Percentiles rank a stretch among this genome's conserved stretches.
phyloP scores from a whole-genome alignment of 2,888 invertebrate genomes.

The Axea sp. region DNA sequence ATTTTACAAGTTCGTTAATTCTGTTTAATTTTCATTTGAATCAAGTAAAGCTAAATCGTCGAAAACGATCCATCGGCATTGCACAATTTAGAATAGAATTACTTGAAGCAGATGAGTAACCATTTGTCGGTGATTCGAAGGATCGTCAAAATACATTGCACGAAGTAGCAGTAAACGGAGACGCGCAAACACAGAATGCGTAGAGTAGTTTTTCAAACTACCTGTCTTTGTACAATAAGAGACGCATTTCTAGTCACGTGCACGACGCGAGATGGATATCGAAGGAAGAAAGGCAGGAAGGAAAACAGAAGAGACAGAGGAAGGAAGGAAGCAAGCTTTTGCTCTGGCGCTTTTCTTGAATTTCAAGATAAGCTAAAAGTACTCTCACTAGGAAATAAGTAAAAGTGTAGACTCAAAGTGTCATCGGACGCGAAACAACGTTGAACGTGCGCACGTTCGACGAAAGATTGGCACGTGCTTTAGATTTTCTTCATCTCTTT shows the following conservation, averaged over 20 bases:
- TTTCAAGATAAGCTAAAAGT: conserved; percentile 47
- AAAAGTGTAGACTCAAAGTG: conserved; percentile 49
- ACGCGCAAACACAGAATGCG: conserved; percentile 12
- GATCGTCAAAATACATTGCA: conserved; percentile 42
- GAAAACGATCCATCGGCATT: conserved; percentile 3
- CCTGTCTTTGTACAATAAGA: conserved; percentile 21
- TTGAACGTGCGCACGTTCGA: conserved; percentile 58
- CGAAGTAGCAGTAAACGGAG: conserved; percentile 25
- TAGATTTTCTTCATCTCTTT: conserved; percentile 29
- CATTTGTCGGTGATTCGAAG: conserved; percentile 24
- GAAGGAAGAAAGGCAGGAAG: conserved; percentile 30
- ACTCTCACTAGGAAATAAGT: conserved; percentile 36
- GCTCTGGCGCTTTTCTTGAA: conserved; percentile 42
- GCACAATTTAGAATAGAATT: conserved; percentile 27
- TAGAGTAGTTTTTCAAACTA: background rate
- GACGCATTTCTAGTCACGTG: conserved; percentile 42
- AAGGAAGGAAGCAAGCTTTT: conserved; percentile 33
- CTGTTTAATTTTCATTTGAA: too few species aligned
- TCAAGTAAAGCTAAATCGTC: too few species aligned
- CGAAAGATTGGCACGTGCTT: conserved; percentile 67
- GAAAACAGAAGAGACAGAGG: background rate
- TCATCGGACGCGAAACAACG: conserved; percentile 65
- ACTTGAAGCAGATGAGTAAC: conserved; percentile 22
- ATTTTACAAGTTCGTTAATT: too few species aligned
- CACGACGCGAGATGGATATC: conserved; percentile 31